phyloP scores from a whole-genome alignment of 2,888 invertebrate genomes.

The Sinopyrophorus schimmeli region DNA sequence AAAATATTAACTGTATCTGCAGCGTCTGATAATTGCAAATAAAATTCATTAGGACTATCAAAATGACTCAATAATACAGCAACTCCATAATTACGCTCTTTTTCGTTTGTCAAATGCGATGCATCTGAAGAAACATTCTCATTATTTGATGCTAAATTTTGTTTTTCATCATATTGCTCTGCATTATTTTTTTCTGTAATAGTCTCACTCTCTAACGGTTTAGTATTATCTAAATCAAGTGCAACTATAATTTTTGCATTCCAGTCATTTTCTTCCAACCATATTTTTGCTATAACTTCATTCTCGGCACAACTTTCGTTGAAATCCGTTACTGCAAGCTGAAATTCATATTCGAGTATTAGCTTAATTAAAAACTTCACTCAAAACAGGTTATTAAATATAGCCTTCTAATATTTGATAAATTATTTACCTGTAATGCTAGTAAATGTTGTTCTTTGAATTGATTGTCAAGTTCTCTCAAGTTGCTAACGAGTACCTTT shows the following conservation, averaged over 20 bases:
- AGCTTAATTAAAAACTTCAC: no score
- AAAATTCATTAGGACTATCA: constrained; percentile 77
- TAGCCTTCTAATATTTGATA: neutral
- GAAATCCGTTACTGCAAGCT: constrained; percentile 11
- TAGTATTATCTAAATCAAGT: no score
- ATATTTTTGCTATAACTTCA: constrained; percentile 60
- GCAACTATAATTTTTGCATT: constrained; percentile 41
- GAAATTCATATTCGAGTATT: constrained; percentile 8
- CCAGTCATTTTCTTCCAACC: constrained; percentile 62
- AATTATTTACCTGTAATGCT: constrained; percentile 43
- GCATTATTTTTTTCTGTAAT: no score
- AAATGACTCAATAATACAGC: constrained; percentile 69
- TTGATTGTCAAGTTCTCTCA: constrained; percentile 41
- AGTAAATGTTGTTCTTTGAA: constrained; percentile 44
- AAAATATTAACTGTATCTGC: constrained; percentile 61
- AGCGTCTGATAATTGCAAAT: constrained; percentile 68
- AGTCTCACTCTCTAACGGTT: no score
- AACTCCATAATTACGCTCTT: constrained; percentile 50
- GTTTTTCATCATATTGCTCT: no score
- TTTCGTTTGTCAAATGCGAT: neutral
- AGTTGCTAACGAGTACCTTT: constrained; percentile 55
- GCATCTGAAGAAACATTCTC: neutral
- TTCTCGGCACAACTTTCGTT: constrained; percentile 57
- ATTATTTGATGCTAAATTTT: no score
- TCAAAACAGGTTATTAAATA: neutral